These are phyloP conservation scores for Danio kyathit DNA, from an alignment of 2,797 vertebrate species.

Conservation along the genomic window DNA sequence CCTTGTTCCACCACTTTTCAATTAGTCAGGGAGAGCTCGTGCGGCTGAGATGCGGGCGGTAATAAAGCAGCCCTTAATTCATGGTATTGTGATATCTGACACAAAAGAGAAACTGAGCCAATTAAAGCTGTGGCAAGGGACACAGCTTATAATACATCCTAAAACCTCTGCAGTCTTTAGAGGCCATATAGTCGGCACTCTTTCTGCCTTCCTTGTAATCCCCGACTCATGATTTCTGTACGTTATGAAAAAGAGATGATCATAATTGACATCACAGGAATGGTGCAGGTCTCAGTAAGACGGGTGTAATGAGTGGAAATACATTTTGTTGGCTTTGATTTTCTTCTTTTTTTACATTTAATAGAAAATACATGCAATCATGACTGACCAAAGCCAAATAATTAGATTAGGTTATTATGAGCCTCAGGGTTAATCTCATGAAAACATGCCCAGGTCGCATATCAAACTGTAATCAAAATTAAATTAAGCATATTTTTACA, in stretches of 20 bases:
- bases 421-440: not conserved
- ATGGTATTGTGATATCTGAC: constrained; percentile 58
- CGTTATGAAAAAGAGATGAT: constrained; percentile 10
- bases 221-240: constrained; percentile 19
- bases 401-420: not conserved
- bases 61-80: constrained; percentile 59
- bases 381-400: not conserved
- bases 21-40: constrained; percentile 57
- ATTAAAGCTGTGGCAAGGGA: constrained; percentile 52
- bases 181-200: constrained; percentile 6
- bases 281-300: not conserved
- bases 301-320: constrained; percentile 23
- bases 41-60: constrained; percentile 19
- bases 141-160: constrained; percentile 44
- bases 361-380: not conserved
- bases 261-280: constrained; percentile 28
- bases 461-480: not conserved
- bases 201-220: constrained; percentile 26
- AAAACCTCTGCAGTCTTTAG: constrained; percentile 38
- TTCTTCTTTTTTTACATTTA: not conserved
- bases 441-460: not conserved
- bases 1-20: constrained; percentile 65
- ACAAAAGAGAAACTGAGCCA: constrained; percentile 59
- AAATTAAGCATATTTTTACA: not conserved
- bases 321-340: not conserved